Percentiles rank a stretch among this genome's conserved stretches.
These are phyloP conservation scores for Trilocha varians DNA, from an alignment of 2,888 invertebrate species.

Conservation along the genomic window DNA sequence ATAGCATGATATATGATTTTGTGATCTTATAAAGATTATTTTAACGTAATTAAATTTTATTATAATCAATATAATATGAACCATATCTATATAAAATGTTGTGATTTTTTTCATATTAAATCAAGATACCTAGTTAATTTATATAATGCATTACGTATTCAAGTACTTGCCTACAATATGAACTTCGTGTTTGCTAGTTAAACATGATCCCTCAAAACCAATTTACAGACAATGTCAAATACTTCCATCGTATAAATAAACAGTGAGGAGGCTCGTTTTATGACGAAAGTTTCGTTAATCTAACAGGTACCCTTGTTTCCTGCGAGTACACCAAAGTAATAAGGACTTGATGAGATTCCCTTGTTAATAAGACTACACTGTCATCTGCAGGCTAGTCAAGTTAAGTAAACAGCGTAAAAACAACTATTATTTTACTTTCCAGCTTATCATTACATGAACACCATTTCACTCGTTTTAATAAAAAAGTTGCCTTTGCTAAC, in stretches of 20 bases:
- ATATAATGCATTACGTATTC: too few relatives aligned
- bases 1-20: not conserved
- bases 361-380: slow-evolving; percentile 4
- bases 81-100: not conserved
- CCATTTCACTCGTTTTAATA: too few relatives aligned
- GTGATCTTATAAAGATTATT: too few relatives aligned
- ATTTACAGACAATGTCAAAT: not conserved
- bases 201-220: too few relatives aligned
- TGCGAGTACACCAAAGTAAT: slow-evolving; percentile 18
- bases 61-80: not conserved
- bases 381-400: not conserved
- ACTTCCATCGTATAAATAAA: not conserved
- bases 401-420: not conserved
- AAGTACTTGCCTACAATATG: too few relatives aligned
- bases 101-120: too few relatives aligned
- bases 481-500: too few relatives aligned
- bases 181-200: too few relatives aligned
- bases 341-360: slow-evolving; percentile 24
- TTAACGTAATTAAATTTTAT: not conserved
- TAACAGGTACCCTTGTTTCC: slow-evolving; percentile 7
- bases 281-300: not conserved
- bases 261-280: not conserved
- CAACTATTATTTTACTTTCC: too few relatives aligned
- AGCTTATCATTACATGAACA: not conserved
- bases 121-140: too few relatives aligned